Evolutionary conservation across 2,888 invertebrate genomes (phyloP), one percentile per base, ranked within the genome.

Genomic region (Lacanobia oleracea): DNA sequence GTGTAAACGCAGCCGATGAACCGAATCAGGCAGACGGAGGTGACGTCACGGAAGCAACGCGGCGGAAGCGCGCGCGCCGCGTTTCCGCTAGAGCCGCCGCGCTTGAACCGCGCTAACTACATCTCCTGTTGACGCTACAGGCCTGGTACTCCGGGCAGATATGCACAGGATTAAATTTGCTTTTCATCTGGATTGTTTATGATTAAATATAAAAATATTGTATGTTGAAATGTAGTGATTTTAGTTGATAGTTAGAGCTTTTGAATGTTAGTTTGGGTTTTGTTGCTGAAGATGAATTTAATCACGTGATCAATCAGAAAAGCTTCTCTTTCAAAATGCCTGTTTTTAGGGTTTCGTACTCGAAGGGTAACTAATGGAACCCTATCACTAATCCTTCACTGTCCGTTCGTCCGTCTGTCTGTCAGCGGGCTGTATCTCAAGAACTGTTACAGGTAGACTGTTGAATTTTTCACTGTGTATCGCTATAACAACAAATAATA

Each of bases 21-120:
- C 72, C 81, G 84, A 85, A 87, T 81, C 85, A 87, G 83, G 87
- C 88, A 88, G 88, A 84, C 86, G 88, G 83, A 81, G 82, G 77
- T 91, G 92, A 92, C 92, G 93, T 91, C 92, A 92, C 89, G 93
- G 93, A 93, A 92, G 88, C 88, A 85, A 23, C 76, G 87, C 88
- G 89, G 89, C 94, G 94, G 94, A 94, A 91, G 91, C 88, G 89
- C 86, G 89, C 88, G 90, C 91, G 91, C 91, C 87, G 81, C 83
- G 90, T 88, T 92, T 92, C 93, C 93, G 89, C 86, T 79, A 77
- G 67, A 77, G 68, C 82, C 86, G 79, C 83, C 79, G 80, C 87
- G 89, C 88, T 87, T 87, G 83, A 65, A 88, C 84, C 87, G 91
- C 90, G 92, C 91, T 91, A 93, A 93, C 91, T 69, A 77, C 81